Conservation (phyloP, 2,888 invertebrate genomes). For the Dasypolia templi region DNA sequence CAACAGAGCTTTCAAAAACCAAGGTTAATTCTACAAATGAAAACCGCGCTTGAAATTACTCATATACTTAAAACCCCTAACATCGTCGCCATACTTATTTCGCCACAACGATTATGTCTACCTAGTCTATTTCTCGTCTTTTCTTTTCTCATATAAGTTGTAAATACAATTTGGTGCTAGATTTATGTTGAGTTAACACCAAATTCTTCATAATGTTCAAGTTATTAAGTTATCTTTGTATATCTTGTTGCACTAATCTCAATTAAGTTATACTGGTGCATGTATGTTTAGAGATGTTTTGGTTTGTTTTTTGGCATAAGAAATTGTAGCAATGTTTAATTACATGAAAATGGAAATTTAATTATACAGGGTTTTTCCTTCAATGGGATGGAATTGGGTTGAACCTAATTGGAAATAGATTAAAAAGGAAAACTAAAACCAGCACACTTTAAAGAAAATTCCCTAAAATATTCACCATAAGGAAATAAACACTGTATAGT, state of each 20-base stretch:
- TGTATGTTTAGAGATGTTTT: slow-evolving; percentile 44
- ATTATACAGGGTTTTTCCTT: slow-evolving; percentile 29
- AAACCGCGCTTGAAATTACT: neutral
- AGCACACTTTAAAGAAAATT: neutral
- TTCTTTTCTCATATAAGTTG: slow-evolving; percentile 70
- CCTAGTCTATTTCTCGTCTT: slow-evolving; percentile 83
- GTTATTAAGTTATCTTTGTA: slow-evolving; percentile 68
- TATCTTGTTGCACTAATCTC: slow-evolving; percentile 69
- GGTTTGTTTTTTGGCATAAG: slow-evolving; percentile 27
- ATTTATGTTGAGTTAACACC: slow-evolving; percentile 70
- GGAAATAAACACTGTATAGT: slow-evolving; percentile 11
- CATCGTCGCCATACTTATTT: slow-evolving; percentile 75
- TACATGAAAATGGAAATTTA: neutral
- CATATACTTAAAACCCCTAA: no score
- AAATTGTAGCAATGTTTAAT: slow-evolving; percentile 25
- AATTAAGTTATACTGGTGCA: slow-evolving; percentile 59
- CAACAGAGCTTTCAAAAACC: neutral
- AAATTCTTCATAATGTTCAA: slow-evolving; percentile 58
- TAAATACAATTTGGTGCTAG: slow-evolving; percentile 81
- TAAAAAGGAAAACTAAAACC: neutral
- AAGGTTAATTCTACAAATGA: slow-evolving; percentile 1
- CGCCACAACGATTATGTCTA: slow-evolving; percentile 79
- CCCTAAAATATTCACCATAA: neutral
- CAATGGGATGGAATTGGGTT: neutral
- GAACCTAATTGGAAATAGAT: neutral